phyloP scores from a whole-genome alignment of 2,797 vertebrate species.

The Epinephelus malabaricus region DNA sequence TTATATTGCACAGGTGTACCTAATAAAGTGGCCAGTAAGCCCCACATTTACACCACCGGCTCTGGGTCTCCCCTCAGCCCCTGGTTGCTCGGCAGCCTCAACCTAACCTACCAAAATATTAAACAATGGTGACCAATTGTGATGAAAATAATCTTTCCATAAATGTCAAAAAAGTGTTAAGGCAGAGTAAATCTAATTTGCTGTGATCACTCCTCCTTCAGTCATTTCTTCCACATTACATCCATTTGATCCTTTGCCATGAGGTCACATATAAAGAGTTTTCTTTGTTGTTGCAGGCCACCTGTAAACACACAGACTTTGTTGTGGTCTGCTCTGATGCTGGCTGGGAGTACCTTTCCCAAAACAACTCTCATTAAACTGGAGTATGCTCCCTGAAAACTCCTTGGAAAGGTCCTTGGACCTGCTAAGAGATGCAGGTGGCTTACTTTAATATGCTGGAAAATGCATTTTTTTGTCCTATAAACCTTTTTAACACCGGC shows the following conservation, averaged over 20 bases:
- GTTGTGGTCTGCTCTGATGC: conserved; percentile 68
- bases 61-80: no score
- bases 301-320: conserved; percentile 68
- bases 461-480: conserved; percentile 56
- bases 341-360: conserved; percentile 51
- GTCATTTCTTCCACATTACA: conserved; percentile 35
- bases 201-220: conserved; percentile 9
- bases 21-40: no score
- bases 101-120: neutral
- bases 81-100: no score
- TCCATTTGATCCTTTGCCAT: conserved; percentile 51
- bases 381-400: conserved; percentile 66
- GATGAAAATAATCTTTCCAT: neutral
- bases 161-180: conserved; percentile 3
- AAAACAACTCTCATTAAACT: conserved; percentile 66
- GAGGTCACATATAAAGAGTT: conserved; percentile 55
- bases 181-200: neutral
- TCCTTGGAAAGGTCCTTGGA: conserved; percentile 49
- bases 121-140: conserved; percentile 11
- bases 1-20: no score
- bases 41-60: no score
- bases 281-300: conserved; percentile 30
- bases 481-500: conserved; percentile 63
- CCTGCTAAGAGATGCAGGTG: conserved; percentile 75
- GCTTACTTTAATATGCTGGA: conserved; percentile 62